phyloP scores from a whole-genome alignment of 1,140 invertebrate genomes.

The Ridgeia piscesae region DNA sequence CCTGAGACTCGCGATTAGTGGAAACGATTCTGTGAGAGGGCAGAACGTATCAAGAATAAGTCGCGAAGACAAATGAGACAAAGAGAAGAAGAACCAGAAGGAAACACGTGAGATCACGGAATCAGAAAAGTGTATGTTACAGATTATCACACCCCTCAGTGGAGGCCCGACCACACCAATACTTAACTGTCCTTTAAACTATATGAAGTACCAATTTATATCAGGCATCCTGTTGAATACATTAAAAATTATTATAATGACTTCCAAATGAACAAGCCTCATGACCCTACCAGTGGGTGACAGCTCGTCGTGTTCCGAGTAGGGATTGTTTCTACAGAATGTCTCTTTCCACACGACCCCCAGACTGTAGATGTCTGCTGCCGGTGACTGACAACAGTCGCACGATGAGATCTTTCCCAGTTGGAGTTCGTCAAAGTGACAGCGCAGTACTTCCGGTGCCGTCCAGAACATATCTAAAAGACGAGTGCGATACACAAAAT shows the following conservation, averaged over 20 bases:
- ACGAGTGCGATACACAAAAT: neutral
- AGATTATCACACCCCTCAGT: neutral
- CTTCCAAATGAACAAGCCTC: neutral
- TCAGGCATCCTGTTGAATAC: neutral
- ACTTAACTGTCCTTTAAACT: neutral
- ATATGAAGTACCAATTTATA: neutral
- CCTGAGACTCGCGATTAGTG: no score
- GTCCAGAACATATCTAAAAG: constrained; percentile 65
- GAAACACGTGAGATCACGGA: neutral
- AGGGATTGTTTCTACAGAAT: constrained; percentile 74
- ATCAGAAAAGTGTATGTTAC: neutral
- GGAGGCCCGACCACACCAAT: neutral
- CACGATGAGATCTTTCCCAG: neutral
- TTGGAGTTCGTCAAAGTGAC: constrained; percentile 40
- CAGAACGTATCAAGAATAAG: no score
- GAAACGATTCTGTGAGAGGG: no score
- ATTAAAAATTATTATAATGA: neutral
- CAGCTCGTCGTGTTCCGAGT: constrained; percentile 21
- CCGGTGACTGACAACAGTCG: neutral
- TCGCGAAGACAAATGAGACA: no score
- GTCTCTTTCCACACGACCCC: constrained; percentile 89
- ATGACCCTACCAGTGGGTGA: constrained; percentile 10
- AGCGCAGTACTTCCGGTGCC: constrained; percentile 79
- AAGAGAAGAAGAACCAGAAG: neutral
- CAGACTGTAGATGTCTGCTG: constrained; percentile 84